Evolutionary conservation across 2,888 invertebrate genomes (phyloP).

Genomic region (Eupithecia vulgata): DNA sequence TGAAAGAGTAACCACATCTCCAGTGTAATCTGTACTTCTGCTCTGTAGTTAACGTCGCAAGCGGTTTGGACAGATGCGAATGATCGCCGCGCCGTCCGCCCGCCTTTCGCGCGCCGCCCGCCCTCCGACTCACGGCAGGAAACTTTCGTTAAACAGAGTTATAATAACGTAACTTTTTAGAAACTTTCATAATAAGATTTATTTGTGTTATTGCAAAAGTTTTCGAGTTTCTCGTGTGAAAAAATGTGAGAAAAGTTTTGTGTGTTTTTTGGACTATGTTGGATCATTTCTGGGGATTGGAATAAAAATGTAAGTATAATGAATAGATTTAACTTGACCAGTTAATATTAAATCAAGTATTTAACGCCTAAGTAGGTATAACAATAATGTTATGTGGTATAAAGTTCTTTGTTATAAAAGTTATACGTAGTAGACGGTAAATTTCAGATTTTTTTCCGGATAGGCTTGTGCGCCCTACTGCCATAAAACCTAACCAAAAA

Average conservation of each 20-base stretch:
- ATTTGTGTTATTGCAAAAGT: not conserved
- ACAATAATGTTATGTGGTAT: too few relatives aligned
- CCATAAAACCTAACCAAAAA: too few relatives aligned
- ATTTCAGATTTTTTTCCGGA: too few relatives aligned
- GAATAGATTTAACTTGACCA: too few relatives aligned
- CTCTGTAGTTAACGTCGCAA: not conserved
- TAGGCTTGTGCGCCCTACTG: too few relatives aligned
- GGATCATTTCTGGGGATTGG: slow-evolving; percentile 3
- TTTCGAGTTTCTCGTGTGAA: not conserved
- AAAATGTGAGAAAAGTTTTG: not conserved
- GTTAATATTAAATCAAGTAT: too few relatives aligned
- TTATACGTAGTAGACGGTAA: too few relatives aligned
- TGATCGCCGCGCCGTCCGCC: slow-evolving; percentile 4
- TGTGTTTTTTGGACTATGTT: not conserved
- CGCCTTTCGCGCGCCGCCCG: slow-evolving; percentile 2
- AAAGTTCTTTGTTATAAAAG: too few relatives aligned
- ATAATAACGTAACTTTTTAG: not conserved
- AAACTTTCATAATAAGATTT: not conserved
- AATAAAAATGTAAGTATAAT: not conserved
- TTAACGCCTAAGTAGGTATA: too few relatives aligned
- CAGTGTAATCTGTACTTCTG: not conserved
- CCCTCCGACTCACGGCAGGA: not conserved
- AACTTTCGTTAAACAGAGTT: not conserved
- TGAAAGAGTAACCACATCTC: not conserved
- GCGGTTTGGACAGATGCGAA: not conserved